Evolutionary conservation across 2,113 vertebrate genomes (phyloP).

Genomic region (Caracal caracal): DNA sequence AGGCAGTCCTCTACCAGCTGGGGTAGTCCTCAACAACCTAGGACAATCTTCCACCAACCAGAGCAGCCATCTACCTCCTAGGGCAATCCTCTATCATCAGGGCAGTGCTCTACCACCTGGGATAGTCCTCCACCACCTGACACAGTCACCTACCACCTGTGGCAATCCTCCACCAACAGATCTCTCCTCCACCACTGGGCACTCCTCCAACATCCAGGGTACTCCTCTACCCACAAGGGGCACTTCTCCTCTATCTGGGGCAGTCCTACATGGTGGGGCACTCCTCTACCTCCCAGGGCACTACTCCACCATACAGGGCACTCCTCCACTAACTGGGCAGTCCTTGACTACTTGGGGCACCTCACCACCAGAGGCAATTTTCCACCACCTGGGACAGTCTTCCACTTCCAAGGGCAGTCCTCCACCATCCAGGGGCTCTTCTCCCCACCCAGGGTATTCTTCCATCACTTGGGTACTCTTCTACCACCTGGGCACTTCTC

Average conservation of each 20-base stretch:
- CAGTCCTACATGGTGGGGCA: fast-evolving
- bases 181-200: background rate
- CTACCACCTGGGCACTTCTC: background rate
- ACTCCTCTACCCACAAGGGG: background rate
- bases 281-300: too few species aligned
- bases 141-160: too few species aligned
- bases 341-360: background rate
- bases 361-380: fast-evolving
- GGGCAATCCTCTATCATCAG: background rate
- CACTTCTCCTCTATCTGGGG: background rate
- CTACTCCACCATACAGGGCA: background rate
- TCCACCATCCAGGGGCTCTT: background rate
- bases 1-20: background rate
- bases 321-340: background rate
- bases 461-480: too few species aligned
- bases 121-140: background rate
- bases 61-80: background rate
- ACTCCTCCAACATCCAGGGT: background rate
- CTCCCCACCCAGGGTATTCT: too few species aligned
- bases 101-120: fast-evolving
- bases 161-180: background rate
- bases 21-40: background rate
- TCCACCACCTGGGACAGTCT: background rate
- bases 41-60: background rate
- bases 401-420: background rate